Base-by-base conservation (phyloP, 2,797 vertebrate genomes). In the Psittacula echo region DNA sequence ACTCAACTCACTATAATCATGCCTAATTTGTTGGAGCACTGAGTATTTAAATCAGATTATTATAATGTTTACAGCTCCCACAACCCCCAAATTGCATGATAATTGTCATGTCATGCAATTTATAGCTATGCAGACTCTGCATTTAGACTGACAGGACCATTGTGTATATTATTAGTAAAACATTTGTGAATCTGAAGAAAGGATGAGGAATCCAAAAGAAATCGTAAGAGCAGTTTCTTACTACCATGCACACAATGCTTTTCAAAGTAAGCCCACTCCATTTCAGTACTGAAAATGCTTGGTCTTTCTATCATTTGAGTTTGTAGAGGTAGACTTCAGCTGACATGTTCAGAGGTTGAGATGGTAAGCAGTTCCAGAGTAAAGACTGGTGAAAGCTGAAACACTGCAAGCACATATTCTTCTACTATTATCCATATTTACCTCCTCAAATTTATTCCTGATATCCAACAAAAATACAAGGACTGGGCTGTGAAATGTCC, bases 41-140 rank as follows among this genome's bases (percentile, higher is more conserved):
- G 62, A 76, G 67, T 90, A 96, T 93, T 96, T 91, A 96, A 95
- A 97, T 95, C 90, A 94, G 87, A 93, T 95, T 95, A 95, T 95
- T 90, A 79, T 65, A 88, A 95, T 93, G 94, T 96, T 96, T 96
- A 94, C 88, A 93, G 85, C 67, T 96, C 84, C 88, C 88, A 93
- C 88, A 93, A 90, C 77, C 89, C 83, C 60, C 80, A 94, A 76
- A 94, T 90, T 94, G 91, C 85, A 94, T 85, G 78, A 47, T 94
- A 94, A 93, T 96, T 93, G 87, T 96, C 90, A 91, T 72, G 81
- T 95, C 89, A 94, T 87, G 73, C 78, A 94, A 92, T 93, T 96
- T 88, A 95, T 82, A 86, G 76, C 82, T 91, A 51, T 21, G 77
- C 44, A 96, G 85, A 56, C 66, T 85, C 82, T 76, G 51, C 85